phyloP scores from a whole-genome alignment of 2,797 vertebrate species.

The Malurus leucopterus region DNA sequence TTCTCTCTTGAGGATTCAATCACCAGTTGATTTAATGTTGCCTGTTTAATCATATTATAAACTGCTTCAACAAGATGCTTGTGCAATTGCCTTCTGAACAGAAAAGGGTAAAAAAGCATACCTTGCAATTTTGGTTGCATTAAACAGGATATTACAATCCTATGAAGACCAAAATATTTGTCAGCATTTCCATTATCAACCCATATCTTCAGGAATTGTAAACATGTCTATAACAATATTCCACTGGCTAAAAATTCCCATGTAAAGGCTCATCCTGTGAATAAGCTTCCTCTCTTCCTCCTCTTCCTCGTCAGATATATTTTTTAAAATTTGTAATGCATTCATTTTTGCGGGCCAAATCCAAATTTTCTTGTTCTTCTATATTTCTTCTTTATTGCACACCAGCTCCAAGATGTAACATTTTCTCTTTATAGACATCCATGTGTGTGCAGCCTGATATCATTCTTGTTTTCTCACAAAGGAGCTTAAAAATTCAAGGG shows the following conservation, averaged over 20 bases:
- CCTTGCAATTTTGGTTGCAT: constrained; percentile 59
- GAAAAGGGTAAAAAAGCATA: constrained; percentile 65
- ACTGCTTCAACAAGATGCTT: constrained; percentile 49
- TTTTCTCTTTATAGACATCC: background rate
- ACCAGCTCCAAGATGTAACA: background rate
- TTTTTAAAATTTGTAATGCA: background rate
- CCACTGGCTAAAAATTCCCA: constrained; percentile 1
- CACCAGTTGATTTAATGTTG: constrained; percentile 66
- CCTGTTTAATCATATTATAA: constrained; percentile 68
- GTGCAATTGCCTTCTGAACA: constrained; percentile 64
- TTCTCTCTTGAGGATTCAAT: constrained; percentile 55
- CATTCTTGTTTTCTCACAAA: background rate
- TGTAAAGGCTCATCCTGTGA: background rate
- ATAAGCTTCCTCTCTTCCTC: background rate
- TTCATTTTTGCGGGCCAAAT: background rate
- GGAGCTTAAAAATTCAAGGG: background rate
- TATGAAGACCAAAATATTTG: constrained; percentile 38
- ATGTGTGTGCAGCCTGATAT: background rate
- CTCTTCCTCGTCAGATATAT: background rate
- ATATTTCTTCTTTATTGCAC: background rate
- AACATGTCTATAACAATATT: constrained; percentile 14
- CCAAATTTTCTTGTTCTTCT: background rate
- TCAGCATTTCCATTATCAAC: constrained; percentile 60
- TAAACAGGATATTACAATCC: constrained; percentile 49
- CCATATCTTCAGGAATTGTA: constrained; percentile 20